phyloP scores from a whole-genome alignment of 1,140 invertebrate genomes.

The Drosophila athabasca region DNA sequence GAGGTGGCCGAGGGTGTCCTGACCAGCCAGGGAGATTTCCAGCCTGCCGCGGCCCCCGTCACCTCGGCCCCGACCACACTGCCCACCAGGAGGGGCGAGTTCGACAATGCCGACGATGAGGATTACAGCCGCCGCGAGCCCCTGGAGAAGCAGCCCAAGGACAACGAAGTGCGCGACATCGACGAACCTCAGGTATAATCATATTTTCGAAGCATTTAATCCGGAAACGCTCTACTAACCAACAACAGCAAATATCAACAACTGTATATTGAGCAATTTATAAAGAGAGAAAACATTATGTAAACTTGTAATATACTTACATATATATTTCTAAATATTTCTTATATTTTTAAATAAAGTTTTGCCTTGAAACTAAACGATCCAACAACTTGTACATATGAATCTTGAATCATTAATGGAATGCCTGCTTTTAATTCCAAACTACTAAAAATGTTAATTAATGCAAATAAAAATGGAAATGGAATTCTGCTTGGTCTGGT shows the following conservation, averaged over 20 bases:
- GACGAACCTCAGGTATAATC: conserved; percentile 67
- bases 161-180: conserved; percentile 68
- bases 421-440: conserved; percentile 51
- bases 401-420: conserved; percentile 12
- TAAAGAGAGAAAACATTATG: conserved; percentile 34
- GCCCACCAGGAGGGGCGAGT: conserved; percentile 26
- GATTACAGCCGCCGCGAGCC: conserved; percentile 49
- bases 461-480: conserved; percentile 28
- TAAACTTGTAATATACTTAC: conserved; percentile 68
- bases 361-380: conserved; percentile 60
- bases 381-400: conserved; percentile 28
- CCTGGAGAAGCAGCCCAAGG: conserved; percentile 59
- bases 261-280: conserved; percentile 61
- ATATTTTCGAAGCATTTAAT: conserved; percentile 7
- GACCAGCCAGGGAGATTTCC: conserved; percentile 25
- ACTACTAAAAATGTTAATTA: conserved; percentile 19
- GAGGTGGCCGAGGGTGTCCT: conserved; percentile 58
- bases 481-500: conserved; percentile 12
- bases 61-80: conserved; percentile 47
- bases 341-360: conserved; percentile 73
- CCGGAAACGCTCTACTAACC: conserved; percentile 62
- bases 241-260: conserved; percentile 32
- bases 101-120: conserved; percentile 50
- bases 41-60: conserved; percentile 25
- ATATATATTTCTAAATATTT: conserved; percentile 53